Evolutionary conservation across 2,113 vertebrate species (phyloP).

Genomic region (Callipepla squamata): DNA sequence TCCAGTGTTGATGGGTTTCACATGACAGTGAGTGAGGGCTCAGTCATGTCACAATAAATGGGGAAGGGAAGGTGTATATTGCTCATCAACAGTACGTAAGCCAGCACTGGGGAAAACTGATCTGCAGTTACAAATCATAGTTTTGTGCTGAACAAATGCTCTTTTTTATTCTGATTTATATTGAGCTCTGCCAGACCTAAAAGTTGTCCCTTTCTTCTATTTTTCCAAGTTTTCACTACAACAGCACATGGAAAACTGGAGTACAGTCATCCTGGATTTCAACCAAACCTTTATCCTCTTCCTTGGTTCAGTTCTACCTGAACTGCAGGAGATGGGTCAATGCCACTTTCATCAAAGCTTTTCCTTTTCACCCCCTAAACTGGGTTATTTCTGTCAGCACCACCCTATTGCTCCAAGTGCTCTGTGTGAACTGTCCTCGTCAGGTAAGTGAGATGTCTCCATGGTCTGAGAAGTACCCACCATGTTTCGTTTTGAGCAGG

Average conservation of each 20-base stretch:
- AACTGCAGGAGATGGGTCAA: neutral
- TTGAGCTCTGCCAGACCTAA: neutral
- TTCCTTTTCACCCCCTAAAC: neutral
- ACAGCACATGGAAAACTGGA: neutral
- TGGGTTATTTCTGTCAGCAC: neutral
- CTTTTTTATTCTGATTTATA: neutral
- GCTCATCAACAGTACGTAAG: neutral
- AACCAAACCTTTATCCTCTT: neutral
- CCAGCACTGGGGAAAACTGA: neutral
- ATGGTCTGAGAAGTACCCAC: fast-evolving
- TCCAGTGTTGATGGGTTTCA: neutral
- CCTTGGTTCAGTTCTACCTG: neutral
- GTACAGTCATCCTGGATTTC: neutral
- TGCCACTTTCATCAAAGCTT: neutral
- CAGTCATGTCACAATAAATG: neutral
- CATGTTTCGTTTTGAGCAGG: neutral
- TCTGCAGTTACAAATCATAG: neutral
- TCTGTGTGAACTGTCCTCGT: neutral
- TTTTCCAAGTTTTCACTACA: neutral
- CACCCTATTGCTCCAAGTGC: neutral
- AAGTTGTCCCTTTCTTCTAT: neutral
- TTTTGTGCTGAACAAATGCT: neutral
- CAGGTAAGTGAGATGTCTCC: neutral
- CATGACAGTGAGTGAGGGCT: neutral
- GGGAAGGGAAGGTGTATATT: neutral